Percentiles rank a stretch among this genome's conserved stretches.
phyloP scores from a whole-genome alignment of 1,140 invertebrate species.

The Aethina tumida region DNA sequence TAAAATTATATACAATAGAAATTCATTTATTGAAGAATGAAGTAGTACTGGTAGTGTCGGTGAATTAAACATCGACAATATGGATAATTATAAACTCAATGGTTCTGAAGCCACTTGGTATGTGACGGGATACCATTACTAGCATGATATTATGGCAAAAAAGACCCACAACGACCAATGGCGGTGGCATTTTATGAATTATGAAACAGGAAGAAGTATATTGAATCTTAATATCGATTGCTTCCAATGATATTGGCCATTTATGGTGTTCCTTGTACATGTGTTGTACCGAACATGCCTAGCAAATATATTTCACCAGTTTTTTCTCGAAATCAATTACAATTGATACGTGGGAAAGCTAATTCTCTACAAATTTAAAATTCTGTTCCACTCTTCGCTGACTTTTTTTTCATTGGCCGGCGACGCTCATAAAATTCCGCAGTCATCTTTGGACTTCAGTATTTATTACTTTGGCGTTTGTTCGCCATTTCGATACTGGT shows the following conservation, averaged over 20 bases:
- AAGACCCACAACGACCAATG: constrained; percentile 7
- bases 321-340: constrained; percentile 19
- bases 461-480: constrained; percentile 15
- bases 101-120: too few relatives aligned
- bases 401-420: constrained; percentile 12
- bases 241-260: constrained; percentile 11
- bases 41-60: too few relatives aligned
- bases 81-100: too few relatives aligned
- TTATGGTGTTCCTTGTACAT: constrained; percentile 10
- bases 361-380: constrained; percentile 21
- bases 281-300: constrained; percentile 7
- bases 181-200: constrained; percentile 14
- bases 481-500: constrained; percentile 18
- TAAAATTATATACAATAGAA: too few relatives aligned
- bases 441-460: constrained; percentile 17
- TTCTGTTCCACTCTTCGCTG: constrained; percentile 15
- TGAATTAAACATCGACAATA: too few relatives aligned
- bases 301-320: constrained; percentile 16
- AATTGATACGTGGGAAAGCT: constrained; percentile 20
- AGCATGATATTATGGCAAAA: constrained; percentile 10
- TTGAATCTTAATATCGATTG: constrained; percentile 14
- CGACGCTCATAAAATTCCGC: constrained; percentile 8
- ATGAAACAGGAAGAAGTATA: constrained; percentile 14
- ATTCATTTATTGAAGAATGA: too few relatives aligned
- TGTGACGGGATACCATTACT: constrained; percentile 6